Percentiles rank a stretch among this genome's conserved stretches.
These are phyloP conservation scores for Corydoras sp. DNA, from an alignment of 2,113 vertebrate genomes.

Conservation along the genomic window DNA sequence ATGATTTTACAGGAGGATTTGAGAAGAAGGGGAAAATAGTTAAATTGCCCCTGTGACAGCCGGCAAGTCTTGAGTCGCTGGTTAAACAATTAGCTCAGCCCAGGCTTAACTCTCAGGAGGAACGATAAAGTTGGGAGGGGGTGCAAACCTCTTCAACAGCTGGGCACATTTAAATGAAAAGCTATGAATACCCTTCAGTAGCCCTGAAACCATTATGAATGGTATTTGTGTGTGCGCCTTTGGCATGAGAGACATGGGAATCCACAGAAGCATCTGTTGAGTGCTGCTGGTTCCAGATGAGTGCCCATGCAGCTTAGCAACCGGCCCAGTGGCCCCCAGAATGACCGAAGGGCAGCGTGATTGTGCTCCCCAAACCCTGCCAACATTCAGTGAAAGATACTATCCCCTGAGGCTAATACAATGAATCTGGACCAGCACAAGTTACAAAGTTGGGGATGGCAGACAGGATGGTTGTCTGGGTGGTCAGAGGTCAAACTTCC, in stretches of 20 bases:
- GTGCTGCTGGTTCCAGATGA: slow-evolving; percentile 49
- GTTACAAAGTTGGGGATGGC: slow-evolving; percentile 15
- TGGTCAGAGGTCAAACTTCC: slow-evolving; percentile 22
- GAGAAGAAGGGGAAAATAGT: slow-evolving; percentile 27
- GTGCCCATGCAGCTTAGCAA: slow-evolving; percentile 43
- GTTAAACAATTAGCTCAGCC: slow-evolving; percentile 44
- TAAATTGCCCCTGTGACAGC: slow-evolving; percentile 37
- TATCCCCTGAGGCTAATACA: slow-evolving; percentile 19
- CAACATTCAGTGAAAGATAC: slow-evolving; percentile 26
- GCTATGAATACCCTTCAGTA: slow-evolving; percentile 49
- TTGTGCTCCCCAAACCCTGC: slow-evolving; percentile 10
- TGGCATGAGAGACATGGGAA: slow-evolving; percentile 43
- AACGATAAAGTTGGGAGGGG: neutral
- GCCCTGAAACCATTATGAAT: slow-evolving; percentile 18
- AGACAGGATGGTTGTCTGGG: slow-evolving; percentile 6
- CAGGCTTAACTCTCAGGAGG: slow-evolving; percentile 22
- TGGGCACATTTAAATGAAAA: slow-evolving; percentile 46
- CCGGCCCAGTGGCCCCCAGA: slow-evolving; percentile 22
- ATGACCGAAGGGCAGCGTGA: slow-evolving; percentile 29
- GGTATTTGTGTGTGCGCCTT: slow-evolving; percentile 32
- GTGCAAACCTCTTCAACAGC: slow-evolving; percentile 35
- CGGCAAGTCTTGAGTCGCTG: slow-evolving; percentile 19
- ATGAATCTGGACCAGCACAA: slow-evolving; percentile 6
- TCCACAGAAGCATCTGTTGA: slow-evolving; percentile 45
- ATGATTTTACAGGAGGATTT: slow-evolving; percentile 41